These are phyloP conservation scores for Tiliacea aurago DNA, from an alignment of 2,888 invertebrate genomes.

Conservation along the genomic window DNA sequence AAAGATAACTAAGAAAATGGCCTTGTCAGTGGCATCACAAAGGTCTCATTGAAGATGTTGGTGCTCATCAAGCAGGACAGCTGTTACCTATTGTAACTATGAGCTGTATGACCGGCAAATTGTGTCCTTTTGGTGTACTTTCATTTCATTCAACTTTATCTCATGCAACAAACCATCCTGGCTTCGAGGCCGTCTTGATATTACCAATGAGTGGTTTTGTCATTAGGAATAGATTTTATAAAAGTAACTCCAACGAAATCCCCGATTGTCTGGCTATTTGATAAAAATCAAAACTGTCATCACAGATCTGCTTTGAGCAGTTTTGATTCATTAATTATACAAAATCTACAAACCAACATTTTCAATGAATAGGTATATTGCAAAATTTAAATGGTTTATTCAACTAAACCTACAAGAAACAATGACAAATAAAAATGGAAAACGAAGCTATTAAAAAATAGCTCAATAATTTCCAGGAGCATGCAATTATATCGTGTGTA, in stretches of 20 bases:
- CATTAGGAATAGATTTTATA: not conserved
- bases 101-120: not conserved
- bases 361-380: not conserved
- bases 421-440: constrained; percentile 19
- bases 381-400: not conserved
- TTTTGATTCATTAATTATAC: too few relatives aligned
- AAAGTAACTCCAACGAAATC: not conserved
- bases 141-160: not conserved
- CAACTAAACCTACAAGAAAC: not conserved
- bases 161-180: not conserved
- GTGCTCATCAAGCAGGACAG: not conserved
- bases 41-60: too few relatives aligned
- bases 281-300: not conserved
- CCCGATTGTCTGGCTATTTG: too few relatives aligned
- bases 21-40: not conserved
- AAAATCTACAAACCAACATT: not conserved
- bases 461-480: constrained; percentile 16
- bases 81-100: too few relatives aligned
- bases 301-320: not conserved
- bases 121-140: not conserved
- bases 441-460: constrained; percentile 7
- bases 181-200: not conserved
- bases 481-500: constrained; percentile 48
- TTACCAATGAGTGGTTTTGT: too few relatives aligned
- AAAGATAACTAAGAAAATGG: not conserved